Conservation (phyloP, 2,797 vertebrate genomes). For the Lophius americanus region DNA sequence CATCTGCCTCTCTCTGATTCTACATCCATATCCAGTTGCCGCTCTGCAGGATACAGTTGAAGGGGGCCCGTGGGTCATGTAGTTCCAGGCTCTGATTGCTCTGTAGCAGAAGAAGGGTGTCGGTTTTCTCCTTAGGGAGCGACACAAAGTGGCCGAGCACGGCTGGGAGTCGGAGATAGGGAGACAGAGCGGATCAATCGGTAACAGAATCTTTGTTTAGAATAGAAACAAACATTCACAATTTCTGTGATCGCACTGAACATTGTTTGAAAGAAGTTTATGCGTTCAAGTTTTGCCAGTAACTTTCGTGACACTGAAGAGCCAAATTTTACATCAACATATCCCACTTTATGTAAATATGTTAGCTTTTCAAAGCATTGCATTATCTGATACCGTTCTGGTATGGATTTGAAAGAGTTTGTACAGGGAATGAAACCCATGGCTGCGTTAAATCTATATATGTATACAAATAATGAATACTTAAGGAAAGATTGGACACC, state of each 20-base stretch:
- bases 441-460: conserved; percentile 55
- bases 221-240: conserved; percentile 23
- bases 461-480: conserved; percentile 68
- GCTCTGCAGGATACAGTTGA: conserved; percentile 42
- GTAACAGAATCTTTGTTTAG: conserved; percentile 39
- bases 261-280: conserved; percentile 26
- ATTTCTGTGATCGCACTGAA: conserved; percentile 43
- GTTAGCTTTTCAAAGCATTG: conserved; percentile 39
- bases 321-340: conserved; percentile 19
- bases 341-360: conserved; percentile 32
- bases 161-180: conserved; percentile 45
- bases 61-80: conserved; percentile 45
- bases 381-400: conserved; percentile 33
- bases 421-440: conserved; percentile 50
- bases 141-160: conserved; percentile 26
- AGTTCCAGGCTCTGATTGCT: conserved; percentile 55
- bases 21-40: conserved; percentile 49
- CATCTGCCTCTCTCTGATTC: conserved; percentile 38
- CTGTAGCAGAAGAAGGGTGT: conserved; percentile 50
- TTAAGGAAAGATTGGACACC: conserved; percentile 59
- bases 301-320: background rate
- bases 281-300: conserved; percentile 23
- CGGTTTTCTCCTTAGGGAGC: conserved; percentile 53
- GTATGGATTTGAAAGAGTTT: conserved; percentile 44
- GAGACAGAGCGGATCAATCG: conserved; percentile 47